Evolutionary conservation across 2,113 vertebrate genomes (phyloP).

Genomic region (Ranitomeya variabilis): DNA sequence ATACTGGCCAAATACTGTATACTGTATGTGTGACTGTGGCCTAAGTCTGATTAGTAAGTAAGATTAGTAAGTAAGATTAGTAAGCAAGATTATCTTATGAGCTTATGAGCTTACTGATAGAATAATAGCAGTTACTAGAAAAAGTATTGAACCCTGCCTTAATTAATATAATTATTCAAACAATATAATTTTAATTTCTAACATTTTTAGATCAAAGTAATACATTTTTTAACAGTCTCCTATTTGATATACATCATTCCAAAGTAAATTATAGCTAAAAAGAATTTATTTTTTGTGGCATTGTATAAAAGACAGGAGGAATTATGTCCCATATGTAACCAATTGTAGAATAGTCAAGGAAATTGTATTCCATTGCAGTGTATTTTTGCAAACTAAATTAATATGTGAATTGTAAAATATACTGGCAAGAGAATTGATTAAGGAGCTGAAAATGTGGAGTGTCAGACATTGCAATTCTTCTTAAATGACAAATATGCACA

Average conservation of each 20-base stretch:
- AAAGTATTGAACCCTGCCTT: background rate
- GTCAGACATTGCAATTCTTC: conserved; percentile 13
- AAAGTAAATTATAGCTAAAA: conserved; percentile 35
- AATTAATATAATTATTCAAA: background rate
- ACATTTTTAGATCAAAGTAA: conserved; percentile 5
- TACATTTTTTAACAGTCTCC: conserved; percentile 28
- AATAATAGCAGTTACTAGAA: no score
- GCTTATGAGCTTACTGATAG: no score
- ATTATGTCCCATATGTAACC: conserved; percentile 51
- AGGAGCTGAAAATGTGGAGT: background rate
- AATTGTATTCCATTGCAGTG: conserved; percentile 47
- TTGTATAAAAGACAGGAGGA: conserved; percentile 41
- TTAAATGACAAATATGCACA: conserved; percentile 43
- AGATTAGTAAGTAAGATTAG: no score
- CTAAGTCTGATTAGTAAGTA: no score
- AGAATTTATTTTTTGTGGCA: conserved; percentile 43
- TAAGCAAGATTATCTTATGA: no score
- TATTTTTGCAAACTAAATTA: conserved; percentile 49
- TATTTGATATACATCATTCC: conserved; percentile 31
- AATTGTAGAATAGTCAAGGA: conserved; percentile 31
- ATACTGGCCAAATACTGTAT: no score
- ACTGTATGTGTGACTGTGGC: no score
- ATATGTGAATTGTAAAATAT: conserved; percentile 4
- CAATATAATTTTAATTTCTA: conserved; percentile 3
- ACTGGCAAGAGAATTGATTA: conserved; percentile 40